phyloP scores from a whole-genome alignment of 2,797 vertebrate genomes.

The Rhinichthys osculus region DNA sequence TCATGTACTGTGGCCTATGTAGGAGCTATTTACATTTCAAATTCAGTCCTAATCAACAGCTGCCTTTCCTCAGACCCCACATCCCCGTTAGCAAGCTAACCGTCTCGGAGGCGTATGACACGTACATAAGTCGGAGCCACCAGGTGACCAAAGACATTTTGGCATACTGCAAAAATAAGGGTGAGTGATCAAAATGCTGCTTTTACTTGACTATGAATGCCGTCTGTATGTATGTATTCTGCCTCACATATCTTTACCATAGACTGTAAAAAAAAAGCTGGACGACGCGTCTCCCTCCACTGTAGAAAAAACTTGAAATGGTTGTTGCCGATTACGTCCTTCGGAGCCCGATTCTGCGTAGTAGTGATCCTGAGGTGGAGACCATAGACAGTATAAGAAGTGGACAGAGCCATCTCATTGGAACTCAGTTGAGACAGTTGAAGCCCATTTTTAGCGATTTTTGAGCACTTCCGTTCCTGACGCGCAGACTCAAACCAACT shows the following conservation, averaged over 20 bases:
- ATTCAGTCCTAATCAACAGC: background rate
- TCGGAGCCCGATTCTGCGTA: background rate
- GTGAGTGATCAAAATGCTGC: constrained; percentile 73
- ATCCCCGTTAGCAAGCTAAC: constrained; percentile 90
- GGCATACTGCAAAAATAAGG: constrained; percentile 91
- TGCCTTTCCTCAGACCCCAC: constrained; percentile 86
- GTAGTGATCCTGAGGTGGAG: background rate
- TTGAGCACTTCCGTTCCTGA: no score
- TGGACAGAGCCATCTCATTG: no score
- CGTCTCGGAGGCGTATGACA: constrained; percentile 92
- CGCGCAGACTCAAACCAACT: no score
- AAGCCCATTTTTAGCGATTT: no score
- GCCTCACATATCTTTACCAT: background rate
- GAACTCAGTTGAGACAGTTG: no score
- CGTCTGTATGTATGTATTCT: background rate
- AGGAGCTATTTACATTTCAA: background rate
- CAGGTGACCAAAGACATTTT: constrained; percentile 97
- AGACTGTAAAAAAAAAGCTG: background rate
- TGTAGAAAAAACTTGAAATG: background rate
- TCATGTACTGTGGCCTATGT: background rate
- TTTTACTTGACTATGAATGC: background rate
- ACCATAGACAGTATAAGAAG: no score
- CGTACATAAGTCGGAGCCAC: constrained; percentile 95
- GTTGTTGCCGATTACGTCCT: background rate
- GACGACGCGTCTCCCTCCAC: no score